A percentile compares a stretch with the other conserved stretches of the same genome.
phyloP scores from a whole-genome alignment of 2,113 vertebrate genomes.

The Trachemys scripta region DNA sequence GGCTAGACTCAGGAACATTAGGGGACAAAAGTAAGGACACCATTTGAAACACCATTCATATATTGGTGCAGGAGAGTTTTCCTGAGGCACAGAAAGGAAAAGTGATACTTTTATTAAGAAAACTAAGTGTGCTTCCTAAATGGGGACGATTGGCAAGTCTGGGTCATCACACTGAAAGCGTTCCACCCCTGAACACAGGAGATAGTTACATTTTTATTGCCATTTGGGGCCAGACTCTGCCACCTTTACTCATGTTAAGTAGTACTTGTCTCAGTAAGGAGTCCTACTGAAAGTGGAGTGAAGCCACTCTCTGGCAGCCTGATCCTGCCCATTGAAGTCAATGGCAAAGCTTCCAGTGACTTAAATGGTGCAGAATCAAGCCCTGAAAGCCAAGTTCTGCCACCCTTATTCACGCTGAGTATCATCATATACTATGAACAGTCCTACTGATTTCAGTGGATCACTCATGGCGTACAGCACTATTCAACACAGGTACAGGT shows the following conservation, averaged over 20 bases:
- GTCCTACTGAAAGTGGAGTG: background rate
- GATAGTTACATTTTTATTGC: accelerated
- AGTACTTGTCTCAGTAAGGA: background rate
- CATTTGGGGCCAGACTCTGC: background rate
- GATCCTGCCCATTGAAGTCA: background rate
- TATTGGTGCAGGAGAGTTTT: background rate
- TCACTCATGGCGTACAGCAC: background rate
- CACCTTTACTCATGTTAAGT: background rate
- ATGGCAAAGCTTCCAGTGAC: background rate
- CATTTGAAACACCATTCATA: background rate
- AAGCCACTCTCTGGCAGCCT: background rate
- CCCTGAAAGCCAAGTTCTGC: background rate
- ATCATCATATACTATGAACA: background rate
- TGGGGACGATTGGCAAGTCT: accelerated
- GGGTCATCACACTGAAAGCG: background rate
- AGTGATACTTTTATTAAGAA: background rate
- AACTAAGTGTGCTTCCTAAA: background rate
- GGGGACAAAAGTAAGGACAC: background rate
- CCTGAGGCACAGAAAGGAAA: background rate
- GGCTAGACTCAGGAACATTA: slow-evolving; percentile 15
- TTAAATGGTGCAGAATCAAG: background rate
- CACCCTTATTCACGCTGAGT: background rate
- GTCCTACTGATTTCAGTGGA: background rate
- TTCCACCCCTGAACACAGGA: background rate
- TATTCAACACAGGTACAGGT: background rate